Conservation (phyloP, 2,113 vertebrate genomes). For the Apteryx mantelli region DNA sequence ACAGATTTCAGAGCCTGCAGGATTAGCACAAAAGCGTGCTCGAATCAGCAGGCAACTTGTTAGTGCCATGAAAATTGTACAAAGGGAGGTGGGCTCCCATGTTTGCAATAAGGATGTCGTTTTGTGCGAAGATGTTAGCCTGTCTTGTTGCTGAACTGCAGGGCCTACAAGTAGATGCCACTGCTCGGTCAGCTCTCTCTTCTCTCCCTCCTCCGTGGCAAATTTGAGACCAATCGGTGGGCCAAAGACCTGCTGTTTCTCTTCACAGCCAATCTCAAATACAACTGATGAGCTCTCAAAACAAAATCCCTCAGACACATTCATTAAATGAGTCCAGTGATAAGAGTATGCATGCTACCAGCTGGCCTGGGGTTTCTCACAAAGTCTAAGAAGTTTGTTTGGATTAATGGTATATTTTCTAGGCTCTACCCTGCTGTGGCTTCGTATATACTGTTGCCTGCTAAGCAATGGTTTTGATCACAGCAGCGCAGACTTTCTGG, state of each 20-base stretch:
- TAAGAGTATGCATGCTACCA: not conserved
- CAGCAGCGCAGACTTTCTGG: not conserved
- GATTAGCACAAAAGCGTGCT: not conserved
- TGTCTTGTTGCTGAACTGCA: not conserved
- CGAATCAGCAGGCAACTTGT: not conserved
- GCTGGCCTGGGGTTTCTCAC: not conserved
- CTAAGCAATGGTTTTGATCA: not conserved
- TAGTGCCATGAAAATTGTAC: not conserved
- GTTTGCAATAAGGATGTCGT: not conserved
- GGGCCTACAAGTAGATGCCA: not conserved
- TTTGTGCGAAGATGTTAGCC: not conserved
- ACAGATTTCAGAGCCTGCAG: not conserved
- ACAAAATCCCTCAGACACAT: not conserved
- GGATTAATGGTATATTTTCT: not conserved
- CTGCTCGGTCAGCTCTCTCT: not conserved
- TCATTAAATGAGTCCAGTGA: rapidly evolving
- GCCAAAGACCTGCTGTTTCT: not conserved
- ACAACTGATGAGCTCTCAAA: not conserved
- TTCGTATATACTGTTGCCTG: not conserved
- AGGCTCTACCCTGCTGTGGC: not conserved
- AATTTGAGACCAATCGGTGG: not conserved
- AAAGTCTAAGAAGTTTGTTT: not conserved
- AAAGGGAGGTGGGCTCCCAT: not conserved
- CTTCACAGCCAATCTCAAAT: not conserved
- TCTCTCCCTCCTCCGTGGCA: not conserved